Evolutionary conservation across 2,797 vertebrate species (phyloP), one percentile per base, ranked within the genome.

Genomic region (Synanceia verrucosa): DNA sequence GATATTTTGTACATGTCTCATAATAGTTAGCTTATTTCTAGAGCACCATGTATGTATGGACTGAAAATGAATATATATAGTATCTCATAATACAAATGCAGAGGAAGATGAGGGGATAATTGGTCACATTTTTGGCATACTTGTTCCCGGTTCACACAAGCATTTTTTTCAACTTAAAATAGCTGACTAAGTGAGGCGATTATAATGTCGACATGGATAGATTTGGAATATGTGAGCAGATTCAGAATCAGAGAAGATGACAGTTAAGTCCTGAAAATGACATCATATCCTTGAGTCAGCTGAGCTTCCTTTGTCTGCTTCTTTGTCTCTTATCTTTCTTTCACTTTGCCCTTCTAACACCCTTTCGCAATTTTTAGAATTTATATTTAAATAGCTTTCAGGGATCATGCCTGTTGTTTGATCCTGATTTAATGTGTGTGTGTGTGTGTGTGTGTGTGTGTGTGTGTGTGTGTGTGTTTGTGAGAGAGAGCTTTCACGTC

Each of bases 351-450:
- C 55, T 9, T 24, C 70, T 34, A 46, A n/a, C 14, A 37, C 34
- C 55, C 24, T 46, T 58, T 24, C 4, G 75, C 53, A 37, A 34
- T 59, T 82, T 80, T 66, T 37, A 41, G 48, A 51, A 26, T 53
- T 77, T 48, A 24, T 77, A 58, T 82, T 73, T 71, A 65, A 82
- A 84, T 56, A 44, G 62, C 72, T 84, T 39, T 83, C 56, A 76
- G 78, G 72, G 62, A 72, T 68, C 28, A 21, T 37, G 79, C 14
- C 51, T 44, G 52, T 48, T 58, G 53, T 84, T 85, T 85, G 82
- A 88, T 87, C 48, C 65, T 73, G 81, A 88, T 88, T 52, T 67
- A 69, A 70, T 61, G 56, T 26, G 73, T 79, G 34, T 24, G 68
- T 5, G 36, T 62, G 34, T 72, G 60, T 76, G 75, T 87, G 70